phyloP scores from a whole-genome alignment of 1,140 invertebrate species.

The Meteorus sp. region DNA sequence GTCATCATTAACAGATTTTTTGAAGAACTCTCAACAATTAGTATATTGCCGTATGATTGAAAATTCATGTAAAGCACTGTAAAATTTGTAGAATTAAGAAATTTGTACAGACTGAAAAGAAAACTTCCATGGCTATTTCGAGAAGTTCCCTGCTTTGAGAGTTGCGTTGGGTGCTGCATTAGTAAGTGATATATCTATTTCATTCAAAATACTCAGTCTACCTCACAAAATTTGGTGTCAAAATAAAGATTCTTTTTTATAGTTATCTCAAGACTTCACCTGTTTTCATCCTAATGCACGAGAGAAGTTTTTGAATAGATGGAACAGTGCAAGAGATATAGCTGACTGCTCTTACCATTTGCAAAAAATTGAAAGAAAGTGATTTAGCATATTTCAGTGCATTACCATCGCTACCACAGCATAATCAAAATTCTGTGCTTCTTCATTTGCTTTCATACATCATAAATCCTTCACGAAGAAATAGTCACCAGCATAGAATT shows the following conservation, averaged over 20 bases:
- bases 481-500: not conserved
- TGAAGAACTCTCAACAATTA: no score
- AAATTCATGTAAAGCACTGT: no score
- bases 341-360: not conserved
- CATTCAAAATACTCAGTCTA: not conserved
- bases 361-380: conserved; percentile 8
- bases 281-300: not conserved
- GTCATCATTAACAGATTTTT: no score
- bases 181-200: conserved; percentile 16
- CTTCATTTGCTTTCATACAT: conserved; percentile 14
- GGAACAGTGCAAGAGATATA: conserved; percentile 9
- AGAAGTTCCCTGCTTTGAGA: conserved; percentile 18
- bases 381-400: conserved; percentile 1
- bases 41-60: no score
- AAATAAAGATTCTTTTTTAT: not conserved
- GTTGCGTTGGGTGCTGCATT: conserved; percentile 6
- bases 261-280: conserved; percentile 11
- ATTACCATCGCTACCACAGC: conserved; percentile 7
- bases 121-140: conserved; percentile 18
- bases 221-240: not conserved
- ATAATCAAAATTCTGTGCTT: conserved; percentile 15
- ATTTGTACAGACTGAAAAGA: no score
- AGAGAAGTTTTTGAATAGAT: conserved; percentile 3
- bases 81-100: no score
- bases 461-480: conserved; percentile 1